A percentile compares a stretch with the other conserved stretches of the same genome.
Conservation (phyloP, 2,113 vertebrate species). For the Ancistrus triradiatus region DNA sequence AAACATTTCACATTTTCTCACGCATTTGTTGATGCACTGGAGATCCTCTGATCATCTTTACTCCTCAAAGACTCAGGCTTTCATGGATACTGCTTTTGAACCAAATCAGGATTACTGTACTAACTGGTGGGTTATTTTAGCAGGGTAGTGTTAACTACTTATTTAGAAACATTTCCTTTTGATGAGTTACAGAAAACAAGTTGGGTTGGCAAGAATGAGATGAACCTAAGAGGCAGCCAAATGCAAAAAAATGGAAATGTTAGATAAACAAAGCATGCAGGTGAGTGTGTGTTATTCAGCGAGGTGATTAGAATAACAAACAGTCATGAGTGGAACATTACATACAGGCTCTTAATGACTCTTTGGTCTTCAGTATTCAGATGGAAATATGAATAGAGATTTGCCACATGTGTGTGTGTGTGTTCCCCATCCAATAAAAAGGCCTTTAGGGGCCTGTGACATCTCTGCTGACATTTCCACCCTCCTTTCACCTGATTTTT, state of each 20-base stretch:
- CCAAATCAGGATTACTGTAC: too few relatives aligned
- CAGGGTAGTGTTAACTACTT: too few relatives aligned
- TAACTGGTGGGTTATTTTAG: too few relatives aligned
- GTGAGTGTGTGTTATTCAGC: constrained; percentile 11
- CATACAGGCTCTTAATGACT: constrained; percentile 56
- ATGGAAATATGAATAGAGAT: constrained; percentile 58
- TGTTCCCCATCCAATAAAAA: constrained; percentile 32
- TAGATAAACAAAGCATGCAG: not conserved
- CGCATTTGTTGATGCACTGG: too few relatives aligned
- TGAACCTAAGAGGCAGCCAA: not conserved
- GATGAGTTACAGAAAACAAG: not conserved
- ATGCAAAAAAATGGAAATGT: constrained; percentile 8
- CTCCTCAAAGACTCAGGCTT: too few relatives aligned
- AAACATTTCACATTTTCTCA: too few relatives aligned
- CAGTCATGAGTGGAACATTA: constrained; percentile 42
- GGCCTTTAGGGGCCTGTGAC: constrained; percentile 18
- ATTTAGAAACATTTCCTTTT: too few relatives aligned
- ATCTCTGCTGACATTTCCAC: constrained; percentile 24
- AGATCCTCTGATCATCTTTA: too few relatives aligned
- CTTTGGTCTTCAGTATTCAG: constrained; percentile 53
- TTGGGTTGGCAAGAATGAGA: not conserved
- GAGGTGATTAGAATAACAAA: constrained; percentile 63
- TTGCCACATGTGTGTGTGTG: constrained; percentile 42
- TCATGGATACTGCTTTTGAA: too few relatives aligned
- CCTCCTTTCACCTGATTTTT: constrained; percentile 4